phyloP scores from a whole-genome alignment of 1,140 invertebrate species.

The Hydropsyche tenuis region DNA sequence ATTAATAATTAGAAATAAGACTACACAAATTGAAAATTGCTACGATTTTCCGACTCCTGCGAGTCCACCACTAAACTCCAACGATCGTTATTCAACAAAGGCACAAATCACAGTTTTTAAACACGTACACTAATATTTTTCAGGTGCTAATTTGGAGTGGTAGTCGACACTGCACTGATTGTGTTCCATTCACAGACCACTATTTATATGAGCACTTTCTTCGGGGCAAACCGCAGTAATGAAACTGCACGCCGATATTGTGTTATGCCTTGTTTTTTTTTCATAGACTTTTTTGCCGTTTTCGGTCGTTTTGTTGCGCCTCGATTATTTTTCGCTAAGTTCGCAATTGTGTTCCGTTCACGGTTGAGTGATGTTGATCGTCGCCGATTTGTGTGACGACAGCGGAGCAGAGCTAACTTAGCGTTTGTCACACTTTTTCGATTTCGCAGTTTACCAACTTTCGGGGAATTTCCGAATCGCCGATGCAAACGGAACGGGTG shows the following conservation, averaged over 20 bases:
- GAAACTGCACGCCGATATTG: conserved; percentile 36
- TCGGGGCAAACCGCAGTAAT: conserved; percentile 46
- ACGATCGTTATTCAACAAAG: too few species aligned
- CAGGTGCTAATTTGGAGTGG: conserved; percentile 39
- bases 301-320: background rate
- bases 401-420: conserved; percentile 29
- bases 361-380: conserved; percentile 40
- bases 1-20: too few species aligned
- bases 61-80: too few species aligned
- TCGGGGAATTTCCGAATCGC: too few species aligned
- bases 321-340: conserved; percentile 36
- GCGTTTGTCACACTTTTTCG: conserved; percentile 48
- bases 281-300: background rate
- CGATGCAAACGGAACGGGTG: too few species aligned
- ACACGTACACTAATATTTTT: conserved; percentile 36
- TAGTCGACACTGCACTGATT: conserved; percentile 45
- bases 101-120: too few species aligned
- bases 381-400: conserved; percentile 46
- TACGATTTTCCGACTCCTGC: too few species aligned
- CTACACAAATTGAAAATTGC: too few species aligned
- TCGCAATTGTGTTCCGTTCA: conserved; percentile 44
- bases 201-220: conserved; percentile 50
- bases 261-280: conserved; percentile 19
- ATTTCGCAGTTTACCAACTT: conserved; percentile 46
- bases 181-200: conserved; percentile 41